Percentiles rank a stretch among this genome's conserved stretches.
These are phyloP conservation scores for Melanophora roralis DNA, from an alignment of 2,888 invertebrate species.

Conservation along the genomic window DNA sequence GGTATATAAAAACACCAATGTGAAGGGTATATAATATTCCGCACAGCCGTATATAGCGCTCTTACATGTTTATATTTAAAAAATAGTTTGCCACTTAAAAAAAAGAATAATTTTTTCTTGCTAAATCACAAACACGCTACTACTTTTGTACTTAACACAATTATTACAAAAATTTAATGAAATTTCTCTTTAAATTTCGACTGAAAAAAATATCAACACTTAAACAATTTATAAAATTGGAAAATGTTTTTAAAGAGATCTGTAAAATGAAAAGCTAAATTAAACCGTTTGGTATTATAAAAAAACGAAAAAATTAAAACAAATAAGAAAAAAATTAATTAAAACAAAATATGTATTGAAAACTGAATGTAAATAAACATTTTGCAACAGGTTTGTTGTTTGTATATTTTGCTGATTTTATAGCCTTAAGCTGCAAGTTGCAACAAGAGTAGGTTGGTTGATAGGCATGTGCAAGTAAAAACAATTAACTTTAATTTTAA, in stretches of 20 bases:
- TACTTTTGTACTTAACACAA: conserved; percentile 21
- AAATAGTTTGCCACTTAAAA: neutral
- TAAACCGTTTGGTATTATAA: neutral
- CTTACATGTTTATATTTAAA: too few relatives aligned
- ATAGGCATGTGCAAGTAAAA: conserved; percentile 21
- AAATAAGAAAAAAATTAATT: neutral
- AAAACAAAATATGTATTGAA: neutral
- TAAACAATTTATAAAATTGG: conserved; percentile 40
- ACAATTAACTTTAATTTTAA: conserved; percentile 10
- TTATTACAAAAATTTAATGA: conserved; percentile 24
- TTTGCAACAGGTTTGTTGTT: conserved; percentile 41
- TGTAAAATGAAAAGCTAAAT: neutral
- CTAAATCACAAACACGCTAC: neutral
- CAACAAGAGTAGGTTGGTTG: neutral
- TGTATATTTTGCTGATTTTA: conserved; percentile 23
- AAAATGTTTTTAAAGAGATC: conserved; percentile 13
- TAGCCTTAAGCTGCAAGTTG: conserved; percentile 20
- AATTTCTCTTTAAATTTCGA: conserved; percentile 46
- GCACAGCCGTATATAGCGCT: too few relatives aligned
- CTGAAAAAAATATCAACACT: conserved; percentile 17
- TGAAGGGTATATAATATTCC: too few relatives aligned
- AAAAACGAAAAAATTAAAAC: neutral
- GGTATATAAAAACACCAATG: too few relatives aligned
- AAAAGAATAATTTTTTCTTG: neutral
- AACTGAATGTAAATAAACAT: conserved; percentile 19